Evolutionary conservation across 2,113 vertebrate genomes (phyloP).

Genomic region (Murina feae): DNA sequence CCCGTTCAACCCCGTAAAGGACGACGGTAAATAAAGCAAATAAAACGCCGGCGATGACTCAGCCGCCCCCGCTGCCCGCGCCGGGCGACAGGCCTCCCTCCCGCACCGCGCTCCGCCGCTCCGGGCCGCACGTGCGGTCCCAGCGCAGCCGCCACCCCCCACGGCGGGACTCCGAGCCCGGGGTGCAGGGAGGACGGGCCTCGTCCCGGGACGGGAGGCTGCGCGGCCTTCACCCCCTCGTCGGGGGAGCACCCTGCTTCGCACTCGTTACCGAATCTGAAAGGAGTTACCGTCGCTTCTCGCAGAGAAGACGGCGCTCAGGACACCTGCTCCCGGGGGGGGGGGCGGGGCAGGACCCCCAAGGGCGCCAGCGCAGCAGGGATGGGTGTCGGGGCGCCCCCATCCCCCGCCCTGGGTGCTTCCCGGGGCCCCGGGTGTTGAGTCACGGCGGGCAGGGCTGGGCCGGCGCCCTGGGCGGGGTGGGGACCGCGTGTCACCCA

Average conservation of each 20-base stretch:
- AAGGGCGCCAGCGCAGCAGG: background rate
- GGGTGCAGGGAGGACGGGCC: too few relatives aligned
- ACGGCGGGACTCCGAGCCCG: too few relatives aligned
- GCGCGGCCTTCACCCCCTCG: background rate
- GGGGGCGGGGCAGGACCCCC: too few relatives aligned
- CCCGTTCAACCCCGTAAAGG: slow-evolving; percentile 33
- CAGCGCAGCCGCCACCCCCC: background rate
- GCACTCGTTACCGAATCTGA: background rate
- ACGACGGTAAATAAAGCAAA: background rate
- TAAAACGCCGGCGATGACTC: background rate
- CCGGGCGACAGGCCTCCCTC: background rate
- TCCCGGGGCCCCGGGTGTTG: slow-evolving; percentile 16
- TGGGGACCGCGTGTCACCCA: background rate
- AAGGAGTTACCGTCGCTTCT: background rate
- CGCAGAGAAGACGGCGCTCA: background rate
- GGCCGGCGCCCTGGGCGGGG: background rate
- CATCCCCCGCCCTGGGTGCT: background rate
- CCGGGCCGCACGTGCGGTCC: accelerated
- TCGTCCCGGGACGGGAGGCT: background rate
- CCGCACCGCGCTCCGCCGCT: accelerated
- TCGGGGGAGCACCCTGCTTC: accelerated
- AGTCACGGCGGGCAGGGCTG: slow-evolving; percentile 53
- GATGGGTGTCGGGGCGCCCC: background rate
- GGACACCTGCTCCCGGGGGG: too few relatives aligned
- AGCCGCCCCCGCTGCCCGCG: background rate